Evolutionary conservation across 1,140 invertebrate genomes (phyloP).

Genomic region (Rhysida immarginata): DNA sequence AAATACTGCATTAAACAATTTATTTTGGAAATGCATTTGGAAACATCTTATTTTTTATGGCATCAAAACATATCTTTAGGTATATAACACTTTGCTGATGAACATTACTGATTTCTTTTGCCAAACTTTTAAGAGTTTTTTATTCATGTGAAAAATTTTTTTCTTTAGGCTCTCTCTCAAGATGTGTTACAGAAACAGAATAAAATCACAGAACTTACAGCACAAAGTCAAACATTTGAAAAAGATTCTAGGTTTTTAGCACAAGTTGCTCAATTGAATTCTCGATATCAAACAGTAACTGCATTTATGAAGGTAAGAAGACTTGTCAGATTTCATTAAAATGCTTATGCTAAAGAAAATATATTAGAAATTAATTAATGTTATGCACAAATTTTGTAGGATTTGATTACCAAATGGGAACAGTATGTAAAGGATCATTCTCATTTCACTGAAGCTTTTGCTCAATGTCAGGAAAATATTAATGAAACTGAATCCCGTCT

Average conservation of each 20-base stretch:
- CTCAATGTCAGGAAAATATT: slow-evolving; percentile 57
- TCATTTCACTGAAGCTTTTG: slow-evolving; percentile 60
- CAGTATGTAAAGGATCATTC: slow-evolving; percentile 71
- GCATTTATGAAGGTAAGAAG: too few relatives aligned
- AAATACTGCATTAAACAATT: too few relatives aligned
- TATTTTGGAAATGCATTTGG: too few relatives aligned
- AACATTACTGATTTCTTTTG: too few relatives aligned
- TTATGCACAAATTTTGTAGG: slow-evolving; percentile 20
- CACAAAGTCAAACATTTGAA: slow-evolving; percentile 51
- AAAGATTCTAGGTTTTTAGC: slow-evolving; percentile 56
- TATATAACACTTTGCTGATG: too few relatives aligned
- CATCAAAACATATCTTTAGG: too few relatives aligned
- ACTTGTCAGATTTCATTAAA: background rate
- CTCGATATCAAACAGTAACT: slow-evolving; percentile 70
- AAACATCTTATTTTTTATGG: too few relatives aligned
- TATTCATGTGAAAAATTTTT: too few relatives aligned
- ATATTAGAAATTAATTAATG: background rate
- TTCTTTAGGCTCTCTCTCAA: slow-evolving; percentile 40
- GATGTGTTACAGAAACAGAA: slow-evolving; percentile 52
- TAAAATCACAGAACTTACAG: slow-evolving; percentile 51
- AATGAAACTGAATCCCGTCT: slow-evolving; percentile 50
- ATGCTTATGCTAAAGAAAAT: background rate
- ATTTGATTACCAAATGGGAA: slow-evolving; percentile 44
- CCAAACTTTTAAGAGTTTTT: too few relatives aligned
- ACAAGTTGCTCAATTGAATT: slow-evolving; percentile 59